phyloP scores from a whole-genome alignment of 2,888 invertebrate species.

The Drosophila melanosoma region DNA sequence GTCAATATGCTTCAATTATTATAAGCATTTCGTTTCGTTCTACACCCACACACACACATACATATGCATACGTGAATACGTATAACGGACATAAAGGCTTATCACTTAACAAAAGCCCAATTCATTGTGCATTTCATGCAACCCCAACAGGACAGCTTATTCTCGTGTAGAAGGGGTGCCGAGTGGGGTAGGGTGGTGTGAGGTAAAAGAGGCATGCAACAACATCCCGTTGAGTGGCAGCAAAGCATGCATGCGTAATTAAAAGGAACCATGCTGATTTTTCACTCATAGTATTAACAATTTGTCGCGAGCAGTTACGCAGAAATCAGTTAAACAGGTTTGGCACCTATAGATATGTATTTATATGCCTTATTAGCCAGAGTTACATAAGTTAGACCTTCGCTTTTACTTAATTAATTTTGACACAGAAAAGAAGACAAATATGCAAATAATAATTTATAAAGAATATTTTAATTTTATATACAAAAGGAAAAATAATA shows the following conservation, averaged over 20 bases:
- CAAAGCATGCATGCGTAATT: slow-evolving; percentile 66
- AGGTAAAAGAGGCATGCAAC: neutral
- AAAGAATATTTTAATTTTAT: neutral
- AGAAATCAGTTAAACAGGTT: neutral
- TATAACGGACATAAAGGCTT: slow-evolving; percentile 6
- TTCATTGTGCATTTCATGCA: slow-evolving; percentile 15
- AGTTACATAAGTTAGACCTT: neutral
- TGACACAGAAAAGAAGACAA: neutral
- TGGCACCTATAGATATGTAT: neutral
- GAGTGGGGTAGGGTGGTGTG: neutral
- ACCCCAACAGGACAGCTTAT: slow-evolving; percentile 27
- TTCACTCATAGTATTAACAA: slow-evolving; percentile 4
- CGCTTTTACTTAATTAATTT: neutral
- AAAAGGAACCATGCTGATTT: slow-evolving; percentile 66
- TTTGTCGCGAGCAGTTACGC: neutral
- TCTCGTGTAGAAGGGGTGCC: neutral
- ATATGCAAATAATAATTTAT: neutral
- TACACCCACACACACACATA: slow-evolving; percentile 24
- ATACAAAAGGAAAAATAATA: too few species aligned
- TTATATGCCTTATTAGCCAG: neutral
- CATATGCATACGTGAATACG: slow-evolving; percentile 13
- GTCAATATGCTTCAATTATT: slow-evolving; percentile 79
- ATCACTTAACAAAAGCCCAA: slow-evolving; percentile 45
- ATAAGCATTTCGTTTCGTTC: slow-evolving; percentile 53
- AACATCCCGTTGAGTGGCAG: slow-evolving; percentile 32